These are phyloP conservation scores for human (Homo sapiens) DNA, from an alignment of 2,113 vertebrate genomes.

Conservation along the genomic window GRCh38 chr1:147771001-147771500, in stretches of 20 bases:
- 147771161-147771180: neutral
- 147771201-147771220: neutral
- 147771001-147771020: neutral
- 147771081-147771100: neutral
- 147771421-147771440: fast-evolving
- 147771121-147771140: neutral
- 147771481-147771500: neutral
- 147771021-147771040: neutral
- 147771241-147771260: neutral
- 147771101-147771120: neutral
- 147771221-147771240: neutral
- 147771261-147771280: neutral
- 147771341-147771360: neutral
- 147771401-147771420: neutral
- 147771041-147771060: neutral
- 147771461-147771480: neutral
- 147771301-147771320: neutral
- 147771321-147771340: neutral
- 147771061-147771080: too few relatives aligned
- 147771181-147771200: neutral
- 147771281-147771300: neutral
- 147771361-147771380: neutral
- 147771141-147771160: neutral
- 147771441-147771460: neutral
- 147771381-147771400: neutral